phyloP scores from a whole-genome alignment of 2,113 vertebrate species.

The Colistium nudipinnis region DNA sequence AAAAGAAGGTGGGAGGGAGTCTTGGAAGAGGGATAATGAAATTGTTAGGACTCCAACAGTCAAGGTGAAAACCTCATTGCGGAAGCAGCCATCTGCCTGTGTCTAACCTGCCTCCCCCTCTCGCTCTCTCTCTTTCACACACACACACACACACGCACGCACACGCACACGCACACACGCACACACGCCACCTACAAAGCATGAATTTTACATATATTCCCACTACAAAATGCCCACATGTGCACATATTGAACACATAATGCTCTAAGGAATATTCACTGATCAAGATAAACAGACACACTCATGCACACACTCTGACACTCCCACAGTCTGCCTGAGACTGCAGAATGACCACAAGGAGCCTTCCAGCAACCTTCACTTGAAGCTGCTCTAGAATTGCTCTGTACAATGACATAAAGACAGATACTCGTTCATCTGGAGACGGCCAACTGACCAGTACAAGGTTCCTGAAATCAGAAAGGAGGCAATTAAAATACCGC shows the following conservation, averaged over 20 bases:
- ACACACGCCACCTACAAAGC: neutral
- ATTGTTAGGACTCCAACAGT: conserved; percentile 33
- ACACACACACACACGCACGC: conserved; percentile 7
- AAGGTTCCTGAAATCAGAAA: neutral
- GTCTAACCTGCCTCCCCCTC: no score
- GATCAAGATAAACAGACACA: conserved; percentile 4
- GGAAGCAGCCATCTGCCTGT: conserved; percentile 56
- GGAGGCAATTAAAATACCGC: no score
- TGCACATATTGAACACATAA: neutral
- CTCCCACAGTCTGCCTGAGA: conserved; percentile 6
- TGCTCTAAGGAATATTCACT: neutral
- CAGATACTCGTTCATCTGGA: neutral
- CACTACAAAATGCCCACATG: neutral
- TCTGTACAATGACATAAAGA: conserved; percentile 26
- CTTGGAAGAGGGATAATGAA: no score
- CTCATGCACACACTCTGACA: conserved; percentile 15
- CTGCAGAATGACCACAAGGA: conserved; percentile 47
- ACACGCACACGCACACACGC: conserved; percentile 11
- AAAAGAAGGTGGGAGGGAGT: conserved; percentile 14
- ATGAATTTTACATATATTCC: neutral
- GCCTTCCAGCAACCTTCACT: conserved; percentile 63
- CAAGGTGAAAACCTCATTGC: conserved; percentile 65
- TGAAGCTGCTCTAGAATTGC: conserved; percentile 50
- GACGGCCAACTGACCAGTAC: conserved; percentile 30
- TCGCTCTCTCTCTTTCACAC: no score